Evolutionary conservation across 2,797 vertebrate genomes (phyloP).

Genomic region (Lerista edwardsae): DNA sequence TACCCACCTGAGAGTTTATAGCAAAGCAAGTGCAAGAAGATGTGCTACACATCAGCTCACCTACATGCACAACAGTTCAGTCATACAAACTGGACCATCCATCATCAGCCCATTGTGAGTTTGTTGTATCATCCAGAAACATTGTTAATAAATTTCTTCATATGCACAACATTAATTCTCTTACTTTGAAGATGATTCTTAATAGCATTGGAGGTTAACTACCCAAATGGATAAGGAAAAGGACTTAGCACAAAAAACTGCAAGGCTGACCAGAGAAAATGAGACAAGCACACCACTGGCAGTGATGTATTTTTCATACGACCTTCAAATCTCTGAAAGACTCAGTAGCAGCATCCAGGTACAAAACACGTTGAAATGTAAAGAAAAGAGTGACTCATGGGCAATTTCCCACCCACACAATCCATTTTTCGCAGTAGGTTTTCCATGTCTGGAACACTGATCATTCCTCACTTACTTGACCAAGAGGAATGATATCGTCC

Average conservation of each 20-base stretch:
- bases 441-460: not conserved
- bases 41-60: not conserved
- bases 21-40: not conserved
- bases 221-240: not conserved
- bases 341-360: not conserved
- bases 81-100: not conserved
- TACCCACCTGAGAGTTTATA: not conserved
- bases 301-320: not conserved
- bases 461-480: constrained; percentile 71
- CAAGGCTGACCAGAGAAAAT: not conserved
- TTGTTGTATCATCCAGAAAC: not conserved
- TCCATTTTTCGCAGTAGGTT: not conserved
- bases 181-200: not conserved
- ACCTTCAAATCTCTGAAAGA: not conserved
- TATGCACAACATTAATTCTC: not conserved
- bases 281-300: not conserved
- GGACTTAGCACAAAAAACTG: not conserved
- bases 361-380: not conserved
- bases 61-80: not conserved
- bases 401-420: not conserved
- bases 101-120: not conserved
- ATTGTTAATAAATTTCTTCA: not conserved
- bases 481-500: constrained; percentile 77
- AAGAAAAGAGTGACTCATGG: not conserved
- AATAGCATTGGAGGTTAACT: not conserved